Conservation (phyloP, 2,113 vertebrate species). For the Regulus satrapa region DNA sequence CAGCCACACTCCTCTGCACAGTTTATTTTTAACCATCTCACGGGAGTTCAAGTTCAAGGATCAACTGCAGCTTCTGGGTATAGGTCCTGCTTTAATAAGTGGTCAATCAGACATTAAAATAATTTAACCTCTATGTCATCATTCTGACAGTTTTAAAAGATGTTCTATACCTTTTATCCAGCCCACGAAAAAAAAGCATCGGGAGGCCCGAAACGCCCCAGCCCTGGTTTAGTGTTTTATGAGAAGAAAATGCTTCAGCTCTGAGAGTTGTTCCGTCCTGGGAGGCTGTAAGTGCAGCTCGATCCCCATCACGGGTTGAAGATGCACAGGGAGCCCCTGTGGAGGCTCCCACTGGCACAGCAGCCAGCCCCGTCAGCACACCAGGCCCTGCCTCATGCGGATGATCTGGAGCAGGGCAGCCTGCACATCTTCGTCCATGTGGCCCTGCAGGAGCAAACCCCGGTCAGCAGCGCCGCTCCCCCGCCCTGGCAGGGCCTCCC, state of each 20-base stretch:
- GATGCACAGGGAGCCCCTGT: too few relatives aligned
- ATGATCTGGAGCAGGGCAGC: conserved; percentile 96
- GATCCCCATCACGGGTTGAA: not conserved
- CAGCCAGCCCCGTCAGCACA: conserved; percentile 81
- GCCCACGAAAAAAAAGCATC: not conserved
- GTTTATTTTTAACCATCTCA: not conserved
- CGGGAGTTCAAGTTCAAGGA: not conserved
- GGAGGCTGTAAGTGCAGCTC: not conserved
- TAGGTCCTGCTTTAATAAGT: not conserved
- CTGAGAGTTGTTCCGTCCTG: not conserved
- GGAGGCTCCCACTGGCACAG: too few relatives aligned
- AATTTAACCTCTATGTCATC: conserved; percentile 37
- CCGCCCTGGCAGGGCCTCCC: not conserved
- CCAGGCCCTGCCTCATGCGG: conserved; percentile 93
- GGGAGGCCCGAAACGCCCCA: not conserved
- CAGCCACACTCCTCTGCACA: not conserved
- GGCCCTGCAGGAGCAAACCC: conserved; percentile 76
- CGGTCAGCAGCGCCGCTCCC: not conserved
- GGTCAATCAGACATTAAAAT: conserved; percentile 59
- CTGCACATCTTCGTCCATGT: conserved; percentile 99
- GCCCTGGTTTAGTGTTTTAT: not conserved
- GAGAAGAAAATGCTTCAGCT: not conserved
- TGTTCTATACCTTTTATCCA: not conserved
- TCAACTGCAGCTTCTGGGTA: not conserved
- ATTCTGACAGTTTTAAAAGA: conserved; percentile 32